Percentiles rank a stretch among this genome's conserved stretches.
Conservation (phyloP, 2,888 invertebrate species). For the Anodontia alba region DNA sequence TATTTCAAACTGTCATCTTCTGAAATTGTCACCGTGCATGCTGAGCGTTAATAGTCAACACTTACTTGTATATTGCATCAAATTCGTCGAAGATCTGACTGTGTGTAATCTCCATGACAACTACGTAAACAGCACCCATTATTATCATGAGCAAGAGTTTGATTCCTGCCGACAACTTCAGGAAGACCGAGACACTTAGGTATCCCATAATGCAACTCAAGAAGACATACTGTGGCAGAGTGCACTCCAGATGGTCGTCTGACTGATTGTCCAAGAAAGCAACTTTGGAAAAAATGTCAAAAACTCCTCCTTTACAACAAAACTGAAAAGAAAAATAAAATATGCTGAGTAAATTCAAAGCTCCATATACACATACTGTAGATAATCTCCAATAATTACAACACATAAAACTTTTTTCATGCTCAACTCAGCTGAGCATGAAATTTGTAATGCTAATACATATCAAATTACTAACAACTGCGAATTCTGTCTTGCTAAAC, state of each 20-base stretch:
- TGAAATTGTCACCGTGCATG: no score
- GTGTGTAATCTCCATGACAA: conserved; percentile 93
- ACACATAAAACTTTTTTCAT: no score
- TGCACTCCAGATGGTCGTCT: conserved; percentile 88
- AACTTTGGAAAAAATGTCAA: conserved; percentile 68
- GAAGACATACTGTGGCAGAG: conserved; percentile 93
- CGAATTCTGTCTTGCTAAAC: no score
- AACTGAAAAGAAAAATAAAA: conserved; percentile 71
- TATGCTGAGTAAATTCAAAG: not conserved
- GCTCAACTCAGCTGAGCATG: no score
- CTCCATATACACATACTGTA: no score
- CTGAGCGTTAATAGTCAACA: no score
- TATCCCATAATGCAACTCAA: conserved; percentile 94
- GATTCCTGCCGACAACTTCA: conserved; percentile 92
- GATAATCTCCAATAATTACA: not conserved
- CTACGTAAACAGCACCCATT: conserved; percentile 92
- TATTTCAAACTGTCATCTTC: no score
- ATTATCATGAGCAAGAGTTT: conserved; percentile 90
- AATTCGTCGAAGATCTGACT: conserved; percentile 92
- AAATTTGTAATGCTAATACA: no score
- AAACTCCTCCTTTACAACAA: conserved; percentile 81
- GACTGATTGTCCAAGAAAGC: conserved; percentile 54
- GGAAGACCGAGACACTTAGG: conserved; percentile 93
- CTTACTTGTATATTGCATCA: conserved; percentile 86
- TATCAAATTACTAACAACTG: no score